Evolutionary conservation across 1,140 invertebrate genomes (phyloP).

Genomic region (Plectrocnemia conspersa): DNA sequence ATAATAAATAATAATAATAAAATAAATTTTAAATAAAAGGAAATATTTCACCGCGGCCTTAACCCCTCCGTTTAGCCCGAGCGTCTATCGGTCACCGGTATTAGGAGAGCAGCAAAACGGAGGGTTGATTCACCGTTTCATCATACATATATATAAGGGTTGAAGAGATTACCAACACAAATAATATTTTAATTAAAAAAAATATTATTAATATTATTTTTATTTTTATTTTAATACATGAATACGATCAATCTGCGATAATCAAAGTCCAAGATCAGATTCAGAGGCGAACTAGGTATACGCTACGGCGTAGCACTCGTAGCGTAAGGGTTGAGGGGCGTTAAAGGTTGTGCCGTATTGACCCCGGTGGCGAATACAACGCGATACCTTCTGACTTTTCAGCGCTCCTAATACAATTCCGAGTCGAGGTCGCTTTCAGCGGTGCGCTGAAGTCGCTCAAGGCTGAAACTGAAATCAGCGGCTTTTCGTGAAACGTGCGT

Average conservation of each 20-base stretch:
- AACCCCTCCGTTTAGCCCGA: conserved; percentile 1
- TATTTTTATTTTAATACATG: no score
- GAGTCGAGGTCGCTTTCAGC: not conserved
- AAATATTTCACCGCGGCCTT: conserved; percentile 2
- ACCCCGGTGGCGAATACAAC: not conserved
- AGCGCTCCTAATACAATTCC: not conserved
- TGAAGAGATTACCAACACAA: no score
- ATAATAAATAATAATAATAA: no score
- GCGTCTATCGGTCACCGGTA: conserved; percentile 13
- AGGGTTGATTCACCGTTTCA: no score
- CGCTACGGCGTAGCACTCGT: not conserved
- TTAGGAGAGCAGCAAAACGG: conserved; percentile 11
- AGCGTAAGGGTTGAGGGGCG: not conserved
- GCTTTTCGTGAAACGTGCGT: no score
- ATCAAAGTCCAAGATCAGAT: no score
- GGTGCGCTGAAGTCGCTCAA: not conserved
- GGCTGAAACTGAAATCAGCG: no score
- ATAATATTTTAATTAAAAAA: no score
- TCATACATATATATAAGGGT: no score
- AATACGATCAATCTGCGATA: no score
- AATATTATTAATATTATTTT: no score
- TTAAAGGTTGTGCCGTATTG: not conserved
- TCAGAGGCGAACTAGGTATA: not conserved
- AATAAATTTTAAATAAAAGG: no score
- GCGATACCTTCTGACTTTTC: not conserved